Percentiles rank a stretch among this genome's conserved stretches.
These are phyloP conservation scores for Andricus quercusramuli DNA, from an alignment of 2,888 invertebrate species.

Conservation along the genomic window DNA sequence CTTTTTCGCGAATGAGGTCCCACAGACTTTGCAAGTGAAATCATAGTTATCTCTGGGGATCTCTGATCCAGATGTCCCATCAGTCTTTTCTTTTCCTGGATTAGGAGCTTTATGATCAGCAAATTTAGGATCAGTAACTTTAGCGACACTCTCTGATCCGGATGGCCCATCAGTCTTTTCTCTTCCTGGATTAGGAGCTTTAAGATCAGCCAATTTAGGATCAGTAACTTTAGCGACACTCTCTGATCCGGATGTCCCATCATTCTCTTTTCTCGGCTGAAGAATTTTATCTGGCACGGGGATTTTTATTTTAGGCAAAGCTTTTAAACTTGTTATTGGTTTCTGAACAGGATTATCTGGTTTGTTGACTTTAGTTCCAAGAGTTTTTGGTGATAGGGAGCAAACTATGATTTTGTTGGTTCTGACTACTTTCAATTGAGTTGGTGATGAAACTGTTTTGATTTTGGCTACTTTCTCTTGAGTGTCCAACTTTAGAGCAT, in stretches of 20 bases:
- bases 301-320: no score
- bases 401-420: not conserved
- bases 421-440: not conserved
- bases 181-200: not conserved
- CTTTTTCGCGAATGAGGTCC: conserved; percentile 31
- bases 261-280: not conserved
- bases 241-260: not conserved
- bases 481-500: not conserved
- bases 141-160: not conserved
- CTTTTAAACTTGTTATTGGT: not conserved
- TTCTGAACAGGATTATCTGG: not conserved
- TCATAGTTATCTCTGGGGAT: not conserved
- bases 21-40: conserved; percentile 45
- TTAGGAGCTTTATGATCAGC: not conserved
- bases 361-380: not conserved
- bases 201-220: no score
- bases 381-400: not conserved
- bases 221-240: not conserved
- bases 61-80: not conserved
- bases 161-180: not conserved
- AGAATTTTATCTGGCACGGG: not conserved
- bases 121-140: not conserved
- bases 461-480: not conserved
- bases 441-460: not conserved
- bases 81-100: not conserved